Evolutionary conservation across 2,797 vertebrate genomes (phyloP).

Genomic region (Sternarchorhynchus goeldii): DNA sequence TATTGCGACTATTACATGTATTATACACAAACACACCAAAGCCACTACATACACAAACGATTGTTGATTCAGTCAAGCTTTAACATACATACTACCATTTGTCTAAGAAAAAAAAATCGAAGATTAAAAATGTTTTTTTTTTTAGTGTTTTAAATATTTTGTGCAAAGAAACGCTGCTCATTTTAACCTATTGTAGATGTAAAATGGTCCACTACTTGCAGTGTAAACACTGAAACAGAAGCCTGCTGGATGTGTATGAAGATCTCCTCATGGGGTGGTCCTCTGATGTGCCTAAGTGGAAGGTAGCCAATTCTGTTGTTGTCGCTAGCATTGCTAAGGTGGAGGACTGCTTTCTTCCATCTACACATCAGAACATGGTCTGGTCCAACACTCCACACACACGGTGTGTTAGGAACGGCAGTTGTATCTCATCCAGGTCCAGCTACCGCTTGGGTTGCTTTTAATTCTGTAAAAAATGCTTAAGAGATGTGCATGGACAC

Average conservation of each 20-base stretch:
- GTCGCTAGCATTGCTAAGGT: conserved; percentile 14
- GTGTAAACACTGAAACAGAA: neutral
- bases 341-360: conserved; percentile 50
- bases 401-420: conserved; percentile 31
- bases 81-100: no score
- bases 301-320: conserved; percentile 16
- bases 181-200: no score
- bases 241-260: neutral
- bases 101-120: no score
- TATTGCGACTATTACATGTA: no score
- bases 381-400: conserved; percentile 23
- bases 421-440: no score
- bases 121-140: no score
- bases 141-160: no score
- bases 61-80: no score
- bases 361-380: conserved; percentile 25
- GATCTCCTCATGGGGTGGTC: conserved; percentile 1
- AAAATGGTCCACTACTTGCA: neutral
- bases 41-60: no score
- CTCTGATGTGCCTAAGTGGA: conserved; percentile 37
- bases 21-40: no score
- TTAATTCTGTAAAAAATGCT: neutral
- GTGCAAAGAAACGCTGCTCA: no score
- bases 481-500: neutral
- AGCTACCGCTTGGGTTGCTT: no score